Evolutionary conservation across 2,797 vertebrate species (phyloP).

Genomic region (Sternotherus odoratus): DNA sequence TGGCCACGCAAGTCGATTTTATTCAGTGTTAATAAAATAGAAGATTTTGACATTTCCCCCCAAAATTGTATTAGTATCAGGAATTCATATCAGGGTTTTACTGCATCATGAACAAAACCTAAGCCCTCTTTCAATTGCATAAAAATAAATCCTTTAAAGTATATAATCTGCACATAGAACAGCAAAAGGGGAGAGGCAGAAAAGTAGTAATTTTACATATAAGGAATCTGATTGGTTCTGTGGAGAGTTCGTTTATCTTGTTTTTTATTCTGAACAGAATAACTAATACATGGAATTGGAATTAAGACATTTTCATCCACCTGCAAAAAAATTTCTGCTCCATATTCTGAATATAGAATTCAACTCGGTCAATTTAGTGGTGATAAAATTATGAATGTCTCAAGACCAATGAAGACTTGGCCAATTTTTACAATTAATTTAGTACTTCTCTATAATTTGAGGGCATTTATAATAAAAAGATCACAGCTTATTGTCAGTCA

Average conservation of each 20-base stretch:
- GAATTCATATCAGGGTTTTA: slow-evolving; percentile 49
- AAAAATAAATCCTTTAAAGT: slow-evolving; percentile 76
- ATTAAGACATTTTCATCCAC: slow-evolving; percentile 39
- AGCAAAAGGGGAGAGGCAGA: slow-evolving; percentile 68
- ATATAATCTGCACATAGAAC: slow-evolving; percentile 55
- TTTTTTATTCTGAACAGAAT: slow-evolving; percentile 17
- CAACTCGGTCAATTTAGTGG: neutral
- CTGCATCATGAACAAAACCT: slow-evolving; percentile 70
- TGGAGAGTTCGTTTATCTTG: slow-evolving; percentile 3
- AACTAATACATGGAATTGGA: neutral
- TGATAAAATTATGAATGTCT: neutral
- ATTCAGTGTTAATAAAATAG: slow-evolving; percentile 77
- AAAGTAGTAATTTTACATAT: slow-evolving; percentile 22
- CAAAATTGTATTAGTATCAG: slow-evolving; percentile 65
- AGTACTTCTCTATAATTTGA: slow-evolving; percentile 26
- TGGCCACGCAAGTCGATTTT: slow-evolving; percentile 67
- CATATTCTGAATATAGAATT: slow-evolving; percentile 75
- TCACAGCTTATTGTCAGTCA: slow-evolving; percentile 32
- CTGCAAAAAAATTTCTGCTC: slow-evolving; percentile 71
- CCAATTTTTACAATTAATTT: neutral
- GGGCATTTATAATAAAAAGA: slow-evolving; percentile 62
- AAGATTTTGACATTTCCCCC: slow-evolving; percentile 65
- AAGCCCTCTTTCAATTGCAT: slow-evolving; percentile 81
- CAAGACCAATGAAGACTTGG: slow-evolving; percentile 12
- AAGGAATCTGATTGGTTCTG: slow-evolving; percentile 34